Percentiles rank a stretch among this genome's conserved stretches.
Evolutionary conservation across 2,113 vertebrate species (phyloP).

Genomic region (Tylochromis polylepis): DNA sequence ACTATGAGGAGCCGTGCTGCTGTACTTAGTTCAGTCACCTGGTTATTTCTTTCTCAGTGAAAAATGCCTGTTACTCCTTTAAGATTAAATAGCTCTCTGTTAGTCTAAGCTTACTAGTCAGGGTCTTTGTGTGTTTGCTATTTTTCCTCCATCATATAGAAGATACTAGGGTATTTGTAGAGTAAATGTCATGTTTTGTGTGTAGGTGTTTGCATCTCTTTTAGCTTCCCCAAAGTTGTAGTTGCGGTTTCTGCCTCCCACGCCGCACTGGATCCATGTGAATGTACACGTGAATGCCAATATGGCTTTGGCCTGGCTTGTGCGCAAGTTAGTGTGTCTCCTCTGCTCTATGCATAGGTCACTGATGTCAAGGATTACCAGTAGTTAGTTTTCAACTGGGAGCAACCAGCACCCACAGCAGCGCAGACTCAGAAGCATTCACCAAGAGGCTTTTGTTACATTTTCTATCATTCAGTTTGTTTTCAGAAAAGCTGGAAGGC

Average conservation of each 20-base stretch:
- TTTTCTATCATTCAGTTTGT: conserved; percentile 4
- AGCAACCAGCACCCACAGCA: neutral
- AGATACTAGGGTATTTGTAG: conserved; percentile 3
- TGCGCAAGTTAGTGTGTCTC: neutral
- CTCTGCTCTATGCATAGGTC: neutral
- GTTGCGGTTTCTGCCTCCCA: conserved; percentile 28
- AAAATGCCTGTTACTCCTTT: neutral
- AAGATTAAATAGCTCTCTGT: neutral
- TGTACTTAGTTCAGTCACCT: neutral
- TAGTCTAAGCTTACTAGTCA: neutral
- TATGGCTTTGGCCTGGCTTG: conserved; percentile 1
- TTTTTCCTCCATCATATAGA: neutral
- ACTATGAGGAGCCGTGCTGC: neutral
- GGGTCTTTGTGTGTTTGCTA: neutral
- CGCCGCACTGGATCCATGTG: neutral
- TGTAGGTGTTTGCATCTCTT: conserved; percentile 34
- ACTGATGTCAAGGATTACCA: neutral
- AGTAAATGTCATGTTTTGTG: conserved; percentile 36
- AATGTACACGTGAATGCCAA: conserved; percentile 5
- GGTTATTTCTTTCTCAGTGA: neutral
- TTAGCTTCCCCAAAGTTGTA: conserved; percentile 7
- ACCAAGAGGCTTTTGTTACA: conserved; percentile 8
- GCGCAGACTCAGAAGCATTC: neutral
- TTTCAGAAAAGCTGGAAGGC: neutral
- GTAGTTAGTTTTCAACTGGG: neutral